Evolutionary conservation across 2,113 vertebrate genomes (phyloP).

Genomic region (Pleuronectes platessa): DNA sequence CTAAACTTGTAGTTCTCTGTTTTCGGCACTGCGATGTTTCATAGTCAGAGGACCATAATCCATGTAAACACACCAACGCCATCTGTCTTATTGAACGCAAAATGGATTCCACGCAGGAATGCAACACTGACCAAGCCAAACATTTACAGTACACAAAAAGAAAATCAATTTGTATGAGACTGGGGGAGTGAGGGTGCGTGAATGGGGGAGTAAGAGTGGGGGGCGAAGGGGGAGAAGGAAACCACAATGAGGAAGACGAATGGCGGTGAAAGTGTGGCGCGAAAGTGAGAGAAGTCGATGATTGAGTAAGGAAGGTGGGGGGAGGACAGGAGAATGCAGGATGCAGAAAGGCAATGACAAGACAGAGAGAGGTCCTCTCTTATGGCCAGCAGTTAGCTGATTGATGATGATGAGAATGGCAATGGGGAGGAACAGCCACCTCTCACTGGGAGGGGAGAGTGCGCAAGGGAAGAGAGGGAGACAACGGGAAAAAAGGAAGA

Average conservation of each 20-base stretch:
- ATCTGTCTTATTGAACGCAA: conserved; percentile 59
- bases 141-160: conserved; percentile 58
- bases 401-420: conserved; percentile 78
- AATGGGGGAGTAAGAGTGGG: conserved; percentile 1
- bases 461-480: conserved; percentile 27
- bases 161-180: conserved; percentile 71
- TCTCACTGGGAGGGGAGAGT: conserved; percentile 33
- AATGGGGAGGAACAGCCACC: conserved; percentile 74
- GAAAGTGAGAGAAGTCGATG: conserved; percentile 69
- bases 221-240: conserved; percentile 17
- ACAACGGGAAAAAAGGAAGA: conserved; percentile 11
- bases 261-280: conserved; percentile 52
- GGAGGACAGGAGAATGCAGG: conserved; percentile 55
- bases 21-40: conserved; percentile 30
- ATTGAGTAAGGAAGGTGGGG: conserved; percentile 57
- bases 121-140: conserved; percentile 69
- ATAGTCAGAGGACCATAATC: conserved; percentile 61
- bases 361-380: conserved; percentile 67
- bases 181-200: not conserved
- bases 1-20: too few relatives aligned
- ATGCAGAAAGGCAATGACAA: conserved; percentile 69
- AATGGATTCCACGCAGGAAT: conserved; percentile 60
- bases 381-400: conserved; percentile 71
- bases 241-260: conserved; percentile 69
- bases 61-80: conserved; percentile 60